A percentile compares a stretch with the other conserved stretches of the same genome.
These are phyloP conservation scores for Stictonetta naevosa DNA, from an alignment of 2,113 vertebrate genomes.

Conservation along the genomic window DNA sequence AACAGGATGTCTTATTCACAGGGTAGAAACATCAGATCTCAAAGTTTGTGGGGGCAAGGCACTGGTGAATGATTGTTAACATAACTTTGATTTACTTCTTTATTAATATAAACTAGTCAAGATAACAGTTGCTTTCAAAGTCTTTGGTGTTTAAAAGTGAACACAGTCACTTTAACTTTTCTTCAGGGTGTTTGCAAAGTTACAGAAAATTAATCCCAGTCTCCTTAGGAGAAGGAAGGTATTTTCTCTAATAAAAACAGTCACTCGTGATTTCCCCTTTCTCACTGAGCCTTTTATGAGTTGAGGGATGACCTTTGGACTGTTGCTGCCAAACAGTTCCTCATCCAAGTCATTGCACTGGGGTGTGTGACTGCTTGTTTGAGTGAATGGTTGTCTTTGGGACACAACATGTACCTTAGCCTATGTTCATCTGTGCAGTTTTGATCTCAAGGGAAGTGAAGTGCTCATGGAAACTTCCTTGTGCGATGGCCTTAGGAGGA, in stretches of 20 bases:
- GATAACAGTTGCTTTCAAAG: background rate
- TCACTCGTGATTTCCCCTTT: slow-evolving; percentile 45
- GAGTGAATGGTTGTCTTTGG: background rate
- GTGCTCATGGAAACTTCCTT: background rate
- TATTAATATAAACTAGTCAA: background rate
- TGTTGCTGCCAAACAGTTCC: background rate
- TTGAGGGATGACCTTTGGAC: background rate
- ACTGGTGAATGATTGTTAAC: background rate
- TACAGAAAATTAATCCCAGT: slow-evolving; percentile 61
- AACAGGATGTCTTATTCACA: background rate
- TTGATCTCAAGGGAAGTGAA: background rate
- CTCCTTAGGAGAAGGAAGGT: slow-evolving; percentile 22
- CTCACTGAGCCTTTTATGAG: slow-evolving; percentile 27
- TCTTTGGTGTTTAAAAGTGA: slow-evolving; percentile 17
- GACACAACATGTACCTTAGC: background rate
- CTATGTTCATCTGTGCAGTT: background rate
- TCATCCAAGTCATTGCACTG: background rate
- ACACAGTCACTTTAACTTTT: background rate
- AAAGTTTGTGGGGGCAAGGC: background rate
- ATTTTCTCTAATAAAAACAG: slow-evolving; percentile 62
- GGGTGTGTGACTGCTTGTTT: background rate
- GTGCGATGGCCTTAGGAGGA: background rate
- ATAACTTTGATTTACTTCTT: slow-evolving; percentile 1
- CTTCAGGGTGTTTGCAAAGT: background rate
- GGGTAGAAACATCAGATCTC: background rate